Evolutionary conservation across 2,113 vertebrate species (phyloP).

Genomic region (Eulemur rufifrons): DNA sequence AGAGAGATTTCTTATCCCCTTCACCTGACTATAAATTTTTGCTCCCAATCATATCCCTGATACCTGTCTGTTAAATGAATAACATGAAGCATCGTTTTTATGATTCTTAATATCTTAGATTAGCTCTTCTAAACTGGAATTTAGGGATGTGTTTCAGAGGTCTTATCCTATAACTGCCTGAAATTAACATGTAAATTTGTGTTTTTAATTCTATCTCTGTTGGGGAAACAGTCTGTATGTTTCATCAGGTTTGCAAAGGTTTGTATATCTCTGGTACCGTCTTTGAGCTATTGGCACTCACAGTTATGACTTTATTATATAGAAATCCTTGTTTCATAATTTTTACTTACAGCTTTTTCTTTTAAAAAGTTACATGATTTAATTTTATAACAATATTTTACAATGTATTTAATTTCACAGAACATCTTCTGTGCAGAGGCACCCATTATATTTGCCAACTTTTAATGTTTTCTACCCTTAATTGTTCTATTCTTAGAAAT

Average conservation of each 20-base stretch:
- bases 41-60: not conserved
- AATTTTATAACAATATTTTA: not conserved
- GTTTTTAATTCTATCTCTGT: not conserved
- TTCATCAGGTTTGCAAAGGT: not conserved
- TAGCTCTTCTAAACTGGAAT: not conserved
- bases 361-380: not conserved
- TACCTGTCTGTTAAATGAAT: not conserved
- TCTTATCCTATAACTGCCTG: not conserved
- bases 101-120: not conserved
- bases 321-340: not conserved
- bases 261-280: not conserved
- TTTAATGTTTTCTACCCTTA: not conserved
- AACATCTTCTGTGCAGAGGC: not conserved
- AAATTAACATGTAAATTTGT: not conserved
- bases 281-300: not conserved
- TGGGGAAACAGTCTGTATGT: not conserved
- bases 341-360: constrained; percentile 31
- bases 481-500: not conserved
- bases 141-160: not conserved
- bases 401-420: not conserved
- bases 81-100: constrained; percentile 36
- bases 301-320: not conserved
- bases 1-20: not conserved
- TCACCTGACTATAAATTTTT: not conserved
- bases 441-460: not conserved